A percentile compares a stretch with the other conserved stretches of the same genome.
Evolutionary conservation across 1,140 invertebrate species (phyloP).

Genomic region (Whitmania pigra): DNA sequence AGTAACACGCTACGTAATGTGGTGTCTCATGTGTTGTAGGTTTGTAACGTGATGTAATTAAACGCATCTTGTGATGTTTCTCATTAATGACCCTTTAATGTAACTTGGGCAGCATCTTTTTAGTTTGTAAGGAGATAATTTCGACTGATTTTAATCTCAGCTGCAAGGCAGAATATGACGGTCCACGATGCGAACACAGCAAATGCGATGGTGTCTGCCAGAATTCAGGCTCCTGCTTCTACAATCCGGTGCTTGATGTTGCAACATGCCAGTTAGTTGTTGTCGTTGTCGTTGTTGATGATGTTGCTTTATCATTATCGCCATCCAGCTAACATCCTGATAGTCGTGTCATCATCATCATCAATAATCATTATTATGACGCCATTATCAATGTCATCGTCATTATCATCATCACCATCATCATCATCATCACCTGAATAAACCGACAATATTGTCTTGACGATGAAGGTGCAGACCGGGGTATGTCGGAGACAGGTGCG

Average conservation of each 20-base stretch:
- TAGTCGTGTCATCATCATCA: no score
- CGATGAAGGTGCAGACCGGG: constrained; percentile 30
- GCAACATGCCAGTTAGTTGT: constrained; percentile 41
- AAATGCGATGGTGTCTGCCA: constrained; percentile 28
- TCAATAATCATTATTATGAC: no score
- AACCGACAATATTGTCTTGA: neutral
- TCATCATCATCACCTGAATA: no score
- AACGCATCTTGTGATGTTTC: neutral
- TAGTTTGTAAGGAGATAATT: neutral
- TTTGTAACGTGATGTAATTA: constrained; percentile 3
- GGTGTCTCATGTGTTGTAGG: no score
- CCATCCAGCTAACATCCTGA: no score
- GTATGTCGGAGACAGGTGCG: constrained; percentile 32
- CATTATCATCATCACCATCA: no score
- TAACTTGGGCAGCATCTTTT: neutral
- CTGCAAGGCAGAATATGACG: constrained; percentile 27
- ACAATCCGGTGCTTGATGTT: constrained; percentile 28
- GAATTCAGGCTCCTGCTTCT: constrained; percentile 31
- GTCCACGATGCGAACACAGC: constrained; percentile 34
- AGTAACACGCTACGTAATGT: no score
- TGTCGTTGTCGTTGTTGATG: neutral
- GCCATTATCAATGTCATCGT: no score
- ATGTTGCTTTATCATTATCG: neutral
- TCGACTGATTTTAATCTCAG: constrained; percentile 24
- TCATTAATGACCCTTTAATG: neutral